These are phyloP conservation scores for Heliconius cydno DNA, from an alignment of 2,888 invertebrate genomes.

Conservation along the genomic window DNA sequence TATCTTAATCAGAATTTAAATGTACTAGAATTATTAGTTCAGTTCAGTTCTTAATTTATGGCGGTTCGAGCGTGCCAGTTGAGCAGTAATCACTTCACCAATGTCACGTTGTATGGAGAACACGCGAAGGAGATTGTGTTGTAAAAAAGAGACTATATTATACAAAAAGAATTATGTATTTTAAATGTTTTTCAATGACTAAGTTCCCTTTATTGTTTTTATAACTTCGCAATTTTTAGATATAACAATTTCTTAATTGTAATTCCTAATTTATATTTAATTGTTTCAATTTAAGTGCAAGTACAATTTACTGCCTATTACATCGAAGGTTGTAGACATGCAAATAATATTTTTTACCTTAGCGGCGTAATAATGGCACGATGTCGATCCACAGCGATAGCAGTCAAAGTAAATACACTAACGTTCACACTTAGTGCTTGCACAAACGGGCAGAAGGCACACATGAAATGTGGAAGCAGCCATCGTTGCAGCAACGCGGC, in stretches of 20 bases:
- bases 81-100: no score
- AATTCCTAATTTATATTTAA: neutral
- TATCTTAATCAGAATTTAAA: neutral
- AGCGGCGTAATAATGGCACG: constrained; percentile 89
- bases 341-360: constrained; percentile 81
- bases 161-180: no score
- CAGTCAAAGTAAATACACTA: constrained; percentile 94
- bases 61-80: no score
- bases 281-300: neutral
- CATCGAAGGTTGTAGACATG: neutral
- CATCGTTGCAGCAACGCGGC: constrained; percentile 93
- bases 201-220: no score
- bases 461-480: constrained; percentile 93
- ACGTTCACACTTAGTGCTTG: constrained; percentile 94
- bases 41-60: no score
- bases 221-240: no score
- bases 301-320: neutral
- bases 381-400: constrained; percentile 93
- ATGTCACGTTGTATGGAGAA: no score
- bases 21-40: no score
- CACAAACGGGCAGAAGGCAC: constrained; percentile 94
- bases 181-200: no score
- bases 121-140: no score
- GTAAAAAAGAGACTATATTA: no score
- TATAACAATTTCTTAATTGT: no score